Percentiles rank a stretch among this genome's conserved stretches.
These are phyloP conservation scores for Laspeyria flexula DNA, from an alignment of 2,888 invertebrate species.

Conservation along the genomic window DNA sequence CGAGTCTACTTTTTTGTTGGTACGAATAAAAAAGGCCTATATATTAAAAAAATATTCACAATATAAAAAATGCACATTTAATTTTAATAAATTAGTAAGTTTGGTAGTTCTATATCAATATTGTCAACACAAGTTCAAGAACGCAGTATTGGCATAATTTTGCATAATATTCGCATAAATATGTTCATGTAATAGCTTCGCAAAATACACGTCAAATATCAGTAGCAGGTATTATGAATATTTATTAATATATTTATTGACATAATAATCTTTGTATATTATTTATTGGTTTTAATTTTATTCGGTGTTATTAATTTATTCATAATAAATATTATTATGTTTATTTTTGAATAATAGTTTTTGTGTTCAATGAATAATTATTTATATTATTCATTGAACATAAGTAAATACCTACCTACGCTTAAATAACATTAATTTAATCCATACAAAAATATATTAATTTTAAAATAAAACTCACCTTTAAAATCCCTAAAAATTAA, in stretches of 20 bases:
- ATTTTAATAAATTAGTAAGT: too few relatives aligned
- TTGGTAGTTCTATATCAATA: background rate
- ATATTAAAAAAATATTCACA: too few relatives aligned
- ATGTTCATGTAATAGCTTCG: background rate
- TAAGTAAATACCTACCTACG: too few relatives aligned
- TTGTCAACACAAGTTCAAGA: conserved; percentile 2
- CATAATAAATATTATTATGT: background rate
- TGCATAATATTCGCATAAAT: conserved; percentile 12
- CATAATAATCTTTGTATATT: background rate
- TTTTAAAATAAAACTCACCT: conserved; percentile 4
- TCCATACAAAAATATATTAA: background rate
- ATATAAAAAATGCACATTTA: too few relatives aligned
- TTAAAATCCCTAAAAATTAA: conserved; percentile 5
- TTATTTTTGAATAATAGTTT: background rate
- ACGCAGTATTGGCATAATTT: conserved; percentile 10
- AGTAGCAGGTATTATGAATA: too few relatives aligned
- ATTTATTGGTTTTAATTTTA: background rate
- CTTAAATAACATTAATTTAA: too few relatives aligned
- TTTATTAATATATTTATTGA: background rate
- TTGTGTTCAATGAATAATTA: background rate
- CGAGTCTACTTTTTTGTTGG: too few relatives aligned
- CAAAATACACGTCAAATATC: background rate
- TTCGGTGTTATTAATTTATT: background rate
- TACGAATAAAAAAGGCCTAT: too few relatives aligned
- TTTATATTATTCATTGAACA: background rate